These are phyloP conservation scores for Ursus arctos DNA, from an alignment of 2,113 vertebrate genomes.

Conservation along the genomic window DNA sequence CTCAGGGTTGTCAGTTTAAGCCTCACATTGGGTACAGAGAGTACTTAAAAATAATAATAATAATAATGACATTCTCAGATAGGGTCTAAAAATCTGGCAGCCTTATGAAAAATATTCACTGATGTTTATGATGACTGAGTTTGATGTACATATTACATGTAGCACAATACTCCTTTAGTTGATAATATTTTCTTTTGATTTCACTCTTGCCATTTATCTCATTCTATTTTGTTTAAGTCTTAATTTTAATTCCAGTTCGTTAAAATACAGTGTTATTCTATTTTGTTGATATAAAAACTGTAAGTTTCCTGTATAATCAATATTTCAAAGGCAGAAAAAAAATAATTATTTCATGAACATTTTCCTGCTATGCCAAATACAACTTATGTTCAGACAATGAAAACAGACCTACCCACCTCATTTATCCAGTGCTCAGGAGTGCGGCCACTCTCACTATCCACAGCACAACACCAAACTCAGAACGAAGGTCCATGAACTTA, in stretches of 20 bases:
- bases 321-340: neutral
- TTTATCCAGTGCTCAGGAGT: neutral
- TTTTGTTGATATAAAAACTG: neutral
- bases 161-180: neutral
- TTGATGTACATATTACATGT: neutral
- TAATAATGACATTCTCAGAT: neutral
- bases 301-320: neutral
- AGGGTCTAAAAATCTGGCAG: conserved; percentile 18
- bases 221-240: conserved; percentile 5
- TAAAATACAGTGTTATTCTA: too few species aligned
- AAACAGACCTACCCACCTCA: neutral
- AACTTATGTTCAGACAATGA: neutral
- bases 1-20: neutral
- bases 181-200: neutral
- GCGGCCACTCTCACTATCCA: neutral
- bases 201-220: conserved; percentile 3
- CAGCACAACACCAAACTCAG: neutral
- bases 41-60: neutral
- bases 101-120: neutral
- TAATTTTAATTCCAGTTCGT: neutral
- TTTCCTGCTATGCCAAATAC: neutral
- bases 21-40: neutral
- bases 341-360: neutral
- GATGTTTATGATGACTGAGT: neutral
- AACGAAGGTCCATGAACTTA: neutral